Conservation (phyloP, 2,888 invertebrate genomes). For the Lasioglossum villosulum region DNA sequence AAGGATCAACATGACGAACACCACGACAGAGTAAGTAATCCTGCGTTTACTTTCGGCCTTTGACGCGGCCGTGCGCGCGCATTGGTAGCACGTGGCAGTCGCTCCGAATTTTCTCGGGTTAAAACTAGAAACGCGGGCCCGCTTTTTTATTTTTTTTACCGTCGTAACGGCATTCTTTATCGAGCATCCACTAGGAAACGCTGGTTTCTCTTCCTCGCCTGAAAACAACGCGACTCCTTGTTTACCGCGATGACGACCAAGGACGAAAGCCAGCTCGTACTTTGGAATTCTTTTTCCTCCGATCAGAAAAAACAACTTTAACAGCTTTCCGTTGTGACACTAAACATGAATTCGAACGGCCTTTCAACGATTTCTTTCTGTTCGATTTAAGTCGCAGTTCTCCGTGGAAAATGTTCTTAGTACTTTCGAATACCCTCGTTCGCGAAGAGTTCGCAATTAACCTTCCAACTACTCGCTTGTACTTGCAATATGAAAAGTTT, state of each 20-base stretch:
- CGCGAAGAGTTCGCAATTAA: neutral
- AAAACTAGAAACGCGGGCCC: neutral
- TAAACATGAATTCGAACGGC: neutral
- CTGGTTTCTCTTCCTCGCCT: neutral
- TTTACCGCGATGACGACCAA: neutral
- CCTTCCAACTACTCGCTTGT: too few relatives aligned
- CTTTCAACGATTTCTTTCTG: neutral
- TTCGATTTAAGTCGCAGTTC: neutral
- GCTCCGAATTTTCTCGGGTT: neutral
- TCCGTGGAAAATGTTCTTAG: neutral
- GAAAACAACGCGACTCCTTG: neutral
- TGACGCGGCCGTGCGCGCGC: too few relatives aligned
- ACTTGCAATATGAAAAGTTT: too few relatives aligned
- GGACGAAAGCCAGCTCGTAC: neutral
- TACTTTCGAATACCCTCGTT: neutral
- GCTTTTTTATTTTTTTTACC: neutral
- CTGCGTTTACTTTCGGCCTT: conserved; percentile 10
- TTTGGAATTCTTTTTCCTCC: neutral
- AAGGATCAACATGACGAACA: conserved; percentile 29
- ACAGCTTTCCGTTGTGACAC: neutral
- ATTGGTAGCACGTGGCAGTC: neutral
- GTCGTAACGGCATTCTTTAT: neutral
- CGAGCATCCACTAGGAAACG: neutral
- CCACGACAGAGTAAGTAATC: conserved; percentile 65
- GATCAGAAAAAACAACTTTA: neutral